Evolutionary conservation across 2,113 vertebrate genomes (phyloP), one percentile per base, ranked within the genome.

Genomic region (Petrocephalus zakoni): DNA sequence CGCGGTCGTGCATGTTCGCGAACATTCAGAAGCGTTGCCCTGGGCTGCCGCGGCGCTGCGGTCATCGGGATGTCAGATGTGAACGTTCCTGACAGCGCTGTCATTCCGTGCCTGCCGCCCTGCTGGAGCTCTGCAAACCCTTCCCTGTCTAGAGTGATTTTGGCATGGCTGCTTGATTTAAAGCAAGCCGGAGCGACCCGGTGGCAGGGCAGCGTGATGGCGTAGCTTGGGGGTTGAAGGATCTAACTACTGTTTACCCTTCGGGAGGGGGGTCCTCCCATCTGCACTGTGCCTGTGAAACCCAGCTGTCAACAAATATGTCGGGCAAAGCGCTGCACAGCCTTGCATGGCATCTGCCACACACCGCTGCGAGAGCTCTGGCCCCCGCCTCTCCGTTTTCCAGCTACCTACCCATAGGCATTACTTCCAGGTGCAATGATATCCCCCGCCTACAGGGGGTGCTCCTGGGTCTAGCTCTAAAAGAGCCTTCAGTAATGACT

Each of bases 231-330:
- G 72, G 86, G 55, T 46, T 22, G 55, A 55, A 29, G 86, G 56
- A 87, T 72, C 56, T 42, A 87, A 51, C 58, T 72, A 72, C 42
- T 87, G 56, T 87, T 87, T 87, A 49, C 61, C 86, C 86, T 87
- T 68, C 46, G 47, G 86, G 58, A n/a, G 81, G 81, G 64, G 53
- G 42, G 37, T 5, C 51, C 61, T 46, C 86, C 86, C 86, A 87
- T 87, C 86, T 87, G 86, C 34, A 58, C 86, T 64, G 55, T 6
- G 86, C 86, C 86, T 46, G 37, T 86, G 55, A 68, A 68, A 25
- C 86, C 86, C 56, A 87, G 58, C 56, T 87, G 86, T 87, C 58
- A 29, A 72, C 53, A 51, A 68, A 87, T 72, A 72, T 68, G 86
- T 87, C 61, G 37, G 58, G 61, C 17, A 29, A 68, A 68, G 61